Evolutionary conservation across 2,797 vertebrate genomes (phyloP), one percentile per base, ranked within the genome.

Genomic region (Microctenopoma lineatum): DNA sequence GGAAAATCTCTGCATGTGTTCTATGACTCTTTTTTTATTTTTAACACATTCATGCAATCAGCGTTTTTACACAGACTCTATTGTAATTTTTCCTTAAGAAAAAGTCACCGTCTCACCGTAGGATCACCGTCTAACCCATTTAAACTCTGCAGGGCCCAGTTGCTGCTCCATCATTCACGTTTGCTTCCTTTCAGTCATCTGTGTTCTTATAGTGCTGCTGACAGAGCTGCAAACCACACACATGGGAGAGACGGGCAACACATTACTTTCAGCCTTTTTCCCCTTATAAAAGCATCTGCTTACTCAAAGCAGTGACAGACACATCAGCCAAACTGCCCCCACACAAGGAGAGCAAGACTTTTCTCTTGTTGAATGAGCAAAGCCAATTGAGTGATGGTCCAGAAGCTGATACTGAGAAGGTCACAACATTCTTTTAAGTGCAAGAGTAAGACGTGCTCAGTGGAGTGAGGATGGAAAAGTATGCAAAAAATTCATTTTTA

Each of bases 161-260:
- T 73, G 52, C 50, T 61, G 63, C 62, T 59, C 61, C 13, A 4
- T 41, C 39, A 21, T 73, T 87, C 82, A 60, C 51, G 70, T 79
- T 84, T 85, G 79, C 75, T 66, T 85, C 66, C 59, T 80, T 53
- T 88, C 88, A 81, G 63, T 91, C 84, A 85, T 84, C 77, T 76
- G 64, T 16, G 60, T 70, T 83, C 41, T 78, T 75, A 62, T 34
- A 53, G 39, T 34, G 36, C 74, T 70, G 86, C 86, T 88, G 91
- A 90, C 83, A 85, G 83, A 86, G 50, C 77, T 59, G 79, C 70
- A 80, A 89, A 88, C 76, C 80, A 75, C 88, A 91, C 88, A 85
- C 84, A 77, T 52, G 71, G 80, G 77, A 83, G 65, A 70, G 66
- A 61, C 32, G 0, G 68, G 52, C 73, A 73, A 50, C 73, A 52